Evolutionary conservation across 2,797 vertebrate genomes (phyloP).

Genomic region (Enteromius treurensis): DNA sequence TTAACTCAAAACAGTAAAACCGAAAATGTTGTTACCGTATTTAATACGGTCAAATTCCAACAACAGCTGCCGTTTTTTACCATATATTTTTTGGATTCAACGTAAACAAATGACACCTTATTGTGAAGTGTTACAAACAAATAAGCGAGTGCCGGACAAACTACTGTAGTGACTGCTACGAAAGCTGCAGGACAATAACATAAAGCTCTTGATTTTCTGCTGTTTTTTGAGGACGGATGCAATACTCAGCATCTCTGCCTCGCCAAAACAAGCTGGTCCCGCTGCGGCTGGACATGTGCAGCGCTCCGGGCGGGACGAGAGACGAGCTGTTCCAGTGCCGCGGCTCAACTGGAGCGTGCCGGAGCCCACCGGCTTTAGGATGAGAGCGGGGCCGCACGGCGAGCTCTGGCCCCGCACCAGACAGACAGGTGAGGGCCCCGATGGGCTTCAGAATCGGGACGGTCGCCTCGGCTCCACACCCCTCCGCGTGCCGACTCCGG

Average conservation of each 20-base stretch:
- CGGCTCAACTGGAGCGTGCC: constrained; percentile 53
- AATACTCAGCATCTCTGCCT: constrained; percentile 62
- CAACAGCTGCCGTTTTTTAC: too few species aligned
- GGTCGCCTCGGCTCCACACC: constrained; percentile 38
- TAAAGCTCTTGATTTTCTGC: constrained; percentile 41
- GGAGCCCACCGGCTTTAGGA: constrained; percentile 35
- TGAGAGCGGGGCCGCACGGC: constrained; percentile 49
- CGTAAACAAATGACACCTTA: too few species aligned
- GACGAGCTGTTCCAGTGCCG: constrained; percentile 78
- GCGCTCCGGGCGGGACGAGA: constrained; percentile 78
- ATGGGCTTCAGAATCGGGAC: constrained; percentile 67
- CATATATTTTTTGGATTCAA: too few species aligned
- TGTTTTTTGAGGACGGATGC: constrained; percentile 17
- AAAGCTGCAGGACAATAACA: constrained; percentile 30
- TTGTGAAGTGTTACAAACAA: not conserved
- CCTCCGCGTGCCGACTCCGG: constrained; percentile 65
- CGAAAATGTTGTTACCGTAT: too few species aligned
- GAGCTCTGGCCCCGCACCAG: constrained; percentile 66
- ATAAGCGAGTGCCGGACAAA: not conserved
- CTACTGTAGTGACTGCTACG: constrained; percentile 19
- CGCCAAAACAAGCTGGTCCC: constrained; percentile 58
- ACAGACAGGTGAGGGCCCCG: constrained; percentile 77
- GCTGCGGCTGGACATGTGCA: constrained; percentile 79
- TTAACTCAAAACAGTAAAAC: too few species aligned
- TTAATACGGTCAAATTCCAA: too few species aligned